Base-by-base conservation (phyloP, 2,797 vertebrate genomes). In the Halcyon badia region DNA sequence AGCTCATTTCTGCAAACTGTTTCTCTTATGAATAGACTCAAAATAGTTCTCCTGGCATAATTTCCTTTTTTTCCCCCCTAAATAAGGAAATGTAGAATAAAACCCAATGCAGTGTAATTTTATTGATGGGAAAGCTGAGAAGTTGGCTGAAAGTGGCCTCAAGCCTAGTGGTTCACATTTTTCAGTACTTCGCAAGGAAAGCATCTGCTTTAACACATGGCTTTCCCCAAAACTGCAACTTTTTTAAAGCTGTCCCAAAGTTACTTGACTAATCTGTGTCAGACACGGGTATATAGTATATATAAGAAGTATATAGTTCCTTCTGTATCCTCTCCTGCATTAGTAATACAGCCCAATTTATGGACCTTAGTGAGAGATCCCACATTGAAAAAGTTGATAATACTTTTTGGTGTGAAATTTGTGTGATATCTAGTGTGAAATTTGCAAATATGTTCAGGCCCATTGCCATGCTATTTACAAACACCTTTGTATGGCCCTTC, bases 11-110 rank as follows among this genome's bases (percentile, higher is more conserved):
- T 82, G 35, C 86, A 73, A 70, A 82, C 54, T 66, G 9, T 57
- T 89, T 78, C 70, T 83, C 44, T 28, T 62, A 46, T 24, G 42
- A 90, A 65, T 60, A 70, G 73, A 56, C 31, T 86, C 22, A 77
- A 71, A 92, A 72, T 66, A 95, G 77, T 79, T 62, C 22, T 94
- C 58, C 37, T 93, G 83, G 73, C 73, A 62, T 70, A 22, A 31
- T 58, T 78, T 76, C 19, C 2, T 24, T 48, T 48, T 48, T 19
- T 19, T 9, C 6, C 9, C 16, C 17, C 16, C 5, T 26, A 52
- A 76, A 62, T 44, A 52, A 0, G 1, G 7, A 24, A 61, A 58
- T 86, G 61, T 30, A 89, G 56, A 42, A 33, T 89, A 83, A 92
- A 92, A 60, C 22, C 31, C 48, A 57, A 5, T 14, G 44, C 51